These are phyloP conservation scores for Acleris literana DNA, from an alignment of 2,888 invertebrate genomes.

Conservation along the genomic window DNA sequence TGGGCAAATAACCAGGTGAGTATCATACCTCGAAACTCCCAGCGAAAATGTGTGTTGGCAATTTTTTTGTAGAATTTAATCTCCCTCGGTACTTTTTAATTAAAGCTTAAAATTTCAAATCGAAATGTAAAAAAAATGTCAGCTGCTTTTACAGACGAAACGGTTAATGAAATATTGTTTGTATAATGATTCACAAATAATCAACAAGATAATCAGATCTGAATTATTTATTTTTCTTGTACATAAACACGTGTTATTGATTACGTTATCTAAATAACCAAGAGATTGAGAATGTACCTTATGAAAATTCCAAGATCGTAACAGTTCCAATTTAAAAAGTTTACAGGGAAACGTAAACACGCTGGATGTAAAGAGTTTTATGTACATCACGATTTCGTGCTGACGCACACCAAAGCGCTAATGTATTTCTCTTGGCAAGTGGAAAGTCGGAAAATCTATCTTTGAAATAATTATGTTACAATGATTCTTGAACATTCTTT, in stretches of 20 bases:
- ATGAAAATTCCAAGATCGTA: conserved; percentile 23
- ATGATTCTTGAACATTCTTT: conserved; percentile 32
- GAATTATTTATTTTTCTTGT: conserved; percentile 7
- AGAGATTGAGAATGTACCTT: background rate
- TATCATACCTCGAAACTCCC: conserved; percentile 15
- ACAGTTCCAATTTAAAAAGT: conserved; percentile 32
- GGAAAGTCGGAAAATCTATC: conserved; percentile 32
- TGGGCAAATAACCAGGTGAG: conserved; percentile 26
- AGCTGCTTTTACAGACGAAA: background rate
- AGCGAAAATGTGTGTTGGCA: conserved; percentile 14
- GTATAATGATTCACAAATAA: background rate
- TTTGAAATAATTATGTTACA: conserved; percentile 30
- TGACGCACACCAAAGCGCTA: conserved; percentile 47
- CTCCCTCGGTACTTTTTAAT: conserved; percentile 20
- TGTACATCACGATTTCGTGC: conserved; percentile 44
- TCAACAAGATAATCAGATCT: conserved; percentile 4
- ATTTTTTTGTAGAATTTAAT: conserved; percentile 15
- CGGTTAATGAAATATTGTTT: conserved; percentile 1
- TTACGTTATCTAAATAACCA: background rate
- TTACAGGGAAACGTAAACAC: conserved; percentile 41
- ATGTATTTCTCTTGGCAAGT: conserved; percentile 41
- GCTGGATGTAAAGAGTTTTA: conserved; percentile 35
- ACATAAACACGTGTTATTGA: conserved; percentile 14
- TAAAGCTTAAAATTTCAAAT: conserved; percentile 1
- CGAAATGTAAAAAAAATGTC: background rate